Conservation (phyloP, 2,113 vertebrate genomes). For the Notarius quadriscutis region DNA sequence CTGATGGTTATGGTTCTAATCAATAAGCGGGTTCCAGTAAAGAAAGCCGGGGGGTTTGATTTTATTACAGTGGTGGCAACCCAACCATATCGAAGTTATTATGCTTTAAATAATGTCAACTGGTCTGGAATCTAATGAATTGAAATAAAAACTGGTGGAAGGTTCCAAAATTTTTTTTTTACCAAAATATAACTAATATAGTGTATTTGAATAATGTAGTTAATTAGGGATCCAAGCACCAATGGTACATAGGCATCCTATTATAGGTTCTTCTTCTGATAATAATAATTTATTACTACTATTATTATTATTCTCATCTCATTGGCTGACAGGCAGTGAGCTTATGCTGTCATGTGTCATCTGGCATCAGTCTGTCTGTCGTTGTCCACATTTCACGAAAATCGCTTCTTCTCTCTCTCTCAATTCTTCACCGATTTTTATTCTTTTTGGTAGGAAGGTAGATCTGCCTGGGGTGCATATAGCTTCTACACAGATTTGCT, state of each 20-base stretch:
- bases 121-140: not conserved
- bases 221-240: slow-evolving; percentile 1
- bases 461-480: too few species aligned
- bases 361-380: too few species aligned
- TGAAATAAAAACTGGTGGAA: not conserved
- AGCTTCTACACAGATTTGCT: too few species aligned
- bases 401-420: too few species aligned
- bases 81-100: not conserved
- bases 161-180: not conserved
- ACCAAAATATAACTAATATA: not conserved
- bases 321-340: too few species aligned
- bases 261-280: not conserved
- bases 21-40: not conserved
- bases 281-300: not conserved
- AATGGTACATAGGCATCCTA: not conserved
- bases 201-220: not conserved
- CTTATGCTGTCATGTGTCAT: too few species aligned
- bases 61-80: not conserved
- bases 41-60: not conserved
- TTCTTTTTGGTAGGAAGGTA: too few species aligned
- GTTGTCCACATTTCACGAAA: too few species aligned
- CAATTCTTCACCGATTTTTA: too few species aligned
- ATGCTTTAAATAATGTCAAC: not conserved
- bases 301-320: not conserved
- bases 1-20: not conserved